Conservation (phyloP, 2,888 invertebrate species). For the Phragmatobia fuliginosa region DNA sequence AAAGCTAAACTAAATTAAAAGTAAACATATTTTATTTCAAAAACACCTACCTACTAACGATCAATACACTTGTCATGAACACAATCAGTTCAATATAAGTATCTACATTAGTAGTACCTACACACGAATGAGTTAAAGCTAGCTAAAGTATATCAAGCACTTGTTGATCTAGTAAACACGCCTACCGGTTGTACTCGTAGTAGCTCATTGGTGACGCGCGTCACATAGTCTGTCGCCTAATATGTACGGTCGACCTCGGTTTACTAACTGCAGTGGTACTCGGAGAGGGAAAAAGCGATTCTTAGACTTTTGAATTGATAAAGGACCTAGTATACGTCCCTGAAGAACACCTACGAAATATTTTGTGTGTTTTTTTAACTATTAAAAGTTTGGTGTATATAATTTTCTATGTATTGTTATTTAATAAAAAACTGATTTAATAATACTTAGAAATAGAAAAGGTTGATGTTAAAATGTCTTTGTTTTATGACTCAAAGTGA, state of each 20-base stretch:
- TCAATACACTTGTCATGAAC: not conserved
- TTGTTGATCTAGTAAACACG: constrained; percentile 34
- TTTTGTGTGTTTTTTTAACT: not conserved
- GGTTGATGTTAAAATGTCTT: not conserved
- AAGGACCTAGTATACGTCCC: constrained; percentile 6
- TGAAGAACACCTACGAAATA: constrained; percentile 1
- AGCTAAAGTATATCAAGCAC: constrained; percentile 22
- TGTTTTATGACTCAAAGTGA: not conserved
- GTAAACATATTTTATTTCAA: constrained; percentile 23
- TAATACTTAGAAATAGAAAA: not conserved
- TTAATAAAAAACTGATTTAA: not conserved
- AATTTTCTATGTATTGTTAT: not conserved
- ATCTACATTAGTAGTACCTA: constrained; percentile 14
- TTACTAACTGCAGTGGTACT: constrained; percentile 43
- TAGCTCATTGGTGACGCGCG: constrained; percentile 69
- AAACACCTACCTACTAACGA: not conserved
- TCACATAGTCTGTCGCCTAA: constrained; percentile 78
- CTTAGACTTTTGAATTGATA: not conserved
- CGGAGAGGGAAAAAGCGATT: constrained; percentile 28
- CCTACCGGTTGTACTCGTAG: constrained; percentile 41
- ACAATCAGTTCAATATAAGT: constrained; percentile 4
- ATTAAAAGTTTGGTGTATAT: not conserved
- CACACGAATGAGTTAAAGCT: constrained; percentile 12
- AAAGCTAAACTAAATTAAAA: not conserved
- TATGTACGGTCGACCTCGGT: constrained; percentile 78